Evolutionary conservation across 1,140 invertebrate species (phyloP), one percentile per base, ranked within the genome.

Genomic region (Ephestia elutella): DNA sequence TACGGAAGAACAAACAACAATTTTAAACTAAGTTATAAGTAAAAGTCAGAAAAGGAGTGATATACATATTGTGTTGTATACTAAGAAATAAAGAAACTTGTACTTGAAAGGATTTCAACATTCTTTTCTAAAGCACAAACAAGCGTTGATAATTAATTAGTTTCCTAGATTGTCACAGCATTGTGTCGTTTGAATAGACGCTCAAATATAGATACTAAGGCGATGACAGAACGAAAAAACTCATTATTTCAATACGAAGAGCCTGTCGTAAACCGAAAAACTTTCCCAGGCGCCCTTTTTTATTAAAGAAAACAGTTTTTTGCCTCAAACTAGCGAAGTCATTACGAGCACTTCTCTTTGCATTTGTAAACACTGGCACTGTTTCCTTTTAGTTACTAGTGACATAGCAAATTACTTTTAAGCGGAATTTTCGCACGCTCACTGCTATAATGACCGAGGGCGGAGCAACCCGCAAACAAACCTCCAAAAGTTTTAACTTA

Each of bases 371-470:
- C 71, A 75, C 70, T 44, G 38, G 63, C 61, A 64, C 63, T 59
- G 61, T 68, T 60, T 51, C 54, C 65, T 65, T 73, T 64, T 51
- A 66, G 64, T 61, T 67, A 60, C 61, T 59, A 71, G 82, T 83
- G 81, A 82, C 76, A 70, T 72, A 68, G 74, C 81, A 80, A 84
- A 84, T 86, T 84, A 82, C 76, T 85, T 78, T 79, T 68, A 59
- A 76, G 70, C 68, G 67, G 65, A 70, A 74, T 75, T 79, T 75
- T 68, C 61, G 65, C 68, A 30, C 53, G 59, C 65, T 74, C 77
- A 71, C 68, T 62, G 71, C 70, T 62, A 70, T 78, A 78, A 81
- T 75, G 73, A 73, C 66, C 69, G 66, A 73, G 65, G 61, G 68
- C 77, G 65, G 61, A 62, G 54, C 66, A 61, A 49, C 58, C 76